Conservation (phyloP, 2,113 vertebrate species). For the Thryonomys swinderianus region DNA sequence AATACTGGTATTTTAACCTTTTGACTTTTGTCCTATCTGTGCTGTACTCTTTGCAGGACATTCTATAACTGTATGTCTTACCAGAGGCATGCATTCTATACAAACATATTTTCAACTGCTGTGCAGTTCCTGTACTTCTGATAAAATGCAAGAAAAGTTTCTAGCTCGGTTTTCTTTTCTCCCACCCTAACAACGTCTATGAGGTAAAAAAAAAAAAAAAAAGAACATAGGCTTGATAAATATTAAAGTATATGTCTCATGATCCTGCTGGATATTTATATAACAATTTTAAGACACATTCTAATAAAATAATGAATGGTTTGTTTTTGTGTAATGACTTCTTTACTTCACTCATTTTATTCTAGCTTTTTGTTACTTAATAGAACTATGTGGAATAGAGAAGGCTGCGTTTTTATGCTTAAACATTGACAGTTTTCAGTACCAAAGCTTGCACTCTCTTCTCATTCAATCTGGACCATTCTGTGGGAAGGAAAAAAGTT, state of each 20-base stretch:
- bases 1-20: neutral
- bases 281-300: neutral
- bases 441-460: rapidly evolving
- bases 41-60: too few relatives aligned
- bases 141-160: neutral
- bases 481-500: neutral
- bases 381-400: neutral
- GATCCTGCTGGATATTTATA: neutral
- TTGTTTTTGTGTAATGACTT: neutral
- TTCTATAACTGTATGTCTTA: neutral
- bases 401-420: neutral
- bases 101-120: neutral
- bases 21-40: neutral
- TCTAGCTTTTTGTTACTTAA: neutral
- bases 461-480: neutral
- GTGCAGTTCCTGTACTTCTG: neutral
- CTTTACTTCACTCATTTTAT: neutral
- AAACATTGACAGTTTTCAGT: neutral
- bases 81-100: neutral
- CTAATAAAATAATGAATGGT: neutral
- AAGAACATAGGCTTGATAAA: neutral
- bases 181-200: too few relatives aligned
- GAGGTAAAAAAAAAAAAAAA: too few relatives aligned
- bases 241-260: neutral
- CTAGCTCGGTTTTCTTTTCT: neutral